Percentiles rank a stretch among this genome's conserved stretches.
These are phyloP conservation scores for Scortum barcoo DNA, from an alignment of 2,113 vertebrate genomes.

Conservation along the genomic window DNA sequence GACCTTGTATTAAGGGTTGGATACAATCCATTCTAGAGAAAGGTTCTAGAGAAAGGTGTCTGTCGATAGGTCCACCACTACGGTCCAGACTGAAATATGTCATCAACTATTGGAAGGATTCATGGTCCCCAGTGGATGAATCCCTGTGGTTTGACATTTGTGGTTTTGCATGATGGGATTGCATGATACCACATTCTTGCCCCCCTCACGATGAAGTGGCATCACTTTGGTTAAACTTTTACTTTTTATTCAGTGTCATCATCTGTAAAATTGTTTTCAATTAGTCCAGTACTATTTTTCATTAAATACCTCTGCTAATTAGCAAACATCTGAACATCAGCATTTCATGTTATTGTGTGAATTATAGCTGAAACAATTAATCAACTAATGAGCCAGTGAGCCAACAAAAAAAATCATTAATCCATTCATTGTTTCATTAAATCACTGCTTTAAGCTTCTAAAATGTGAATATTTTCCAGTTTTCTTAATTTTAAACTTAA, in stretches of 20 bases:
- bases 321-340: background rate
- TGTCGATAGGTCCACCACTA: too few relatives aligned
- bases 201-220: background rate
- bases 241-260: background rate
- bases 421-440: too few relatives aligned
- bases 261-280: background rate
- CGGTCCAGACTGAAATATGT: conserved; percentile 10
- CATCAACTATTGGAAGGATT: background rate
- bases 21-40: too few relatives aligned
- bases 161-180: background rate
- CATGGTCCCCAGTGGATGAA: too few relatives aligned
- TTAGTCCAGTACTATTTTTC: background rate
- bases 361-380: too few relatives aligned
- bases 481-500: too few relatives aligned
- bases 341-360: too few relatives aligned
- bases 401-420: too few relatives aligned
- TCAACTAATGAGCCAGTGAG: too few relatives aligned
- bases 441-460: background rate
- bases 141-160: background rate
- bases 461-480: too few relatives aligned
- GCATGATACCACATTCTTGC: background rate
- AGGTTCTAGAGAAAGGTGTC: too few relatives aligned
- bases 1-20: background rate
- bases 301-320: background rate
- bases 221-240: too few relatives aligned